Evolutionary conservation across 2,797 vertebrate genomes (phyloP).

Genomic region (Odontamblyopus rebecca): DNA sequence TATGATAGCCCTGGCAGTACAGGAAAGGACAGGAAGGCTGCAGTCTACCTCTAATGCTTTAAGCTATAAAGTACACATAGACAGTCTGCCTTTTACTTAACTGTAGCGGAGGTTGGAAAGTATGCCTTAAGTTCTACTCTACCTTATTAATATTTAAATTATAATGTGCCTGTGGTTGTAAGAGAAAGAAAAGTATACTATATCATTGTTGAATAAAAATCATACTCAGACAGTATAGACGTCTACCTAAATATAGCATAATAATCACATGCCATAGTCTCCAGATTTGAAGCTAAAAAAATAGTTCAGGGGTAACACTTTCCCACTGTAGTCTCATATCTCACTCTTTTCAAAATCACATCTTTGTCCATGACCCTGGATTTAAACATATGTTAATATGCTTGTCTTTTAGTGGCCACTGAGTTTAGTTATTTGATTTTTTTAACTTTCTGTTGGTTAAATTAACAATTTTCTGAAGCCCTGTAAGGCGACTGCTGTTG

Average conservation of each 20-base stretch:
- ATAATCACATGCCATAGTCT: background rate
- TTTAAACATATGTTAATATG: too few relatives aligned
- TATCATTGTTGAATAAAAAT: too few relatives aligned
- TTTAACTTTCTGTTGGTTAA: too few relatives aligned
- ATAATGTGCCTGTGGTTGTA: background rate
- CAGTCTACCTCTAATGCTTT: background rate
- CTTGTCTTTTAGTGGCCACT: too few relatives aligned
- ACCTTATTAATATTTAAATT: background rate
- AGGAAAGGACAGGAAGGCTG: constrained; percentile 4
- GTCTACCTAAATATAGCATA: too few relatives aligned
- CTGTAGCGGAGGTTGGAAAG: constrained; percentile 8
- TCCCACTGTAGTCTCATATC: too few relatives aligned
- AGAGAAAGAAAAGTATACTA: background rate
- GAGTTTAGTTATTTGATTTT: too few relatives aligned
- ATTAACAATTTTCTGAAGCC: too few relatives aligned
- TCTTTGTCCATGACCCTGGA: too few relatives aligned
- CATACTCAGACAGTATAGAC: too few relatives aligned
- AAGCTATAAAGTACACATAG: background rate
- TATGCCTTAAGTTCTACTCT: background rate
- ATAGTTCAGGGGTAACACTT: background rate
- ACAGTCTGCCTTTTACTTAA: constrained; percentile 22
- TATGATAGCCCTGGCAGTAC: constrained; percentile 2
- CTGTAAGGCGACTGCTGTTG: too few relatives aligned
- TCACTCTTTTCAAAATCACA: too few relatives aligned
- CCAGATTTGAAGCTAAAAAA: background rate